Percentiles rank a stretch among this genome's conserved stretches.
Evolutionary conservation across 2,888 invertebrate species (phyloP).

Genomic region (Scaptomyza parva): DNA sequence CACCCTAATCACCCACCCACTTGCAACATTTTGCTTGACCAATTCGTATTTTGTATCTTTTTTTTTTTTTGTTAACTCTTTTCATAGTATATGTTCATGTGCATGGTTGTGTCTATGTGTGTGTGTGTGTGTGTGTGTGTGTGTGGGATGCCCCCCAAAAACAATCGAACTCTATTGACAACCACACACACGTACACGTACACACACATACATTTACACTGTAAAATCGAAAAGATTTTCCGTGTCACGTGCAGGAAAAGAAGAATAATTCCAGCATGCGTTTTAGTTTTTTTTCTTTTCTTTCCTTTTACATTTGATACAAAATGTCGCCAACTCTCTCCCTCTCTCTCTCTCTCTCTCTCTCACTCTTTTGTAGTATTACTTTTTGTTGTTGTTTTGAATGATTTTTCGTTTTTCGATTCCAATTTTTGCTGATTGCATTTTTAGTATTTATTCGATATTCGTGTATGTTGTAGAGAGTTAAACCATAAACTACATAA

Average conservation of each 20-base stretch:
- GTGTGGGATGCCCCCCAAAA: conserved; percentile 17
- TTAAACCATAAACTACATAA: conserved; percentile 16
- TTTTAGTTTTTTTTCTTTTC: conserved; percentile 73
- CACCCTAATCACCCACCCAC: conserved; percentile 18
- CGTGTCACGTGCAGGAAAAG: conserved; percentile 67
- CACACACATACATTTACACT: conserved; percentile 17
- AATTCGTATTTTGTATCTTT: conserved; percentile 40
- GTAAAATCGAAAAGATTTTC: conserved; percentile 44
- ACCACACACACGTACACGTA: conserved; percentile 22
- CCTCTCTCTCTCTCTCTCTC: not conserved
- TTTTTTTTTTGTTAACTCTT: conserved; percentile 45
- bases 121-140: conserved; percentile 11
- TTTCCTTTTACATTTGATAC: conserved; percentile 59
- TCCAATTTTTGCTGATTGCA: conserved; percentile 35
- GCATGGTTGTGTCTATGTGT: conserved; percentile 12
- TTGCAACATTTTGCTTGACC: conserved; percentile 33
- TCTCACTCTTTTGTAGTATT: not conserved
- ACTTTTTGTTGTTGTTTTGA: conserved; percentile 24
- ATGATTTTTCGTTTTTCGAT: conserved; percentile 28
- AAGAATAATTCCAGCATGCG: conserved; percentile 74
- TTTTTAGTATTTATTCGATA: conserved; percentile 21
- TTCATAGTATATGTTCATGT: not conserved
- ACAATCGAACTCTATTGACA: conserved; percentile 55
- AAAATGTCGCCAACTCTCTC: conserved; percentile 47
- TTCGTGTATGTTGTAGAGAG: too few species aligned